These are phyloP conservation scores for Aythya fuligula DNA, from an alignment of 2,797 vertebrate species.

Conservation along the genomic window DNA sequence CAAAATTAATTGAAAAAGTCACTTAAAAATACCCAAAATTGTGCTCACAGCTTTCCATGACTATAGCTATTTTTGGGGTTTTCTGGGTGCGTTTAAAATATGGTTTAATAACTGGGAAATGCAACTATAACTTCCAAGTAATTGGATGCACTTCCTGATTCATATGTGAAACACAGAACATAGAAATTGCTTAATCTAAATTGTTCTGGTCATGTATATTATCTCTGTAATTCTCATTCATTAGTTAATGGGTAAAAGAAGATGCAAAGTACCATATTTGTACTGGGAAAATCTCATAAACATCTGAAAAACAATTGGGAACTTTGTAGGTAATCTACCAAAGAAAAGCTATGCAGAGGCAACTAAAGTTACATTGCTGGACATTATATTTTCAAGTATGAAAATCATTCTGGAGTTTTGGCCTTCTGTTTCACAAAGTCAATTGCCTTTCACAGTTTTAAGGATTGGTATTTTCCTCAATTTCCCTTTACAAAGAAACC, in stretches of 20 bases:
- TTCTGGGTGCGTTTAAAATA: not conserved
- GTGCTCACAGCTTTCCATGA: not conserved
- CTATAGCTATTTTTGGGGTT: not conserved
- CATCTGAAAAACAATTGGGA: not conserved
- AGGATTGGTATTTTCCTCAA: not conserved
- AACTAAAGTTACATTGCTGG: not conserved
- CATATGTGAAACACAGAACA: not conserved
- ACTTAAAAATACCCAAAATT: not conserved
- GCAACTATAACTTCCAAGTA: not conserved
- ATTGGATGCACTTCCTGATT: not conserved
- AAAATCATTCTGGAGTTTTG: not conserved
- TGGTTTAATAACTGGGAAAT: not conserved
- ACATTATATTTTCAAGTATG: not conserved
- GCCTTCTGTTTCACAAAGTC: not conserved
- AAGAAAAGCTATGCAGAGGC: not conserved
- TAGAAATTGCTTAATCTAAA: not conserved
- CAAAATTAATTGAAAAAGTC: not conserved
- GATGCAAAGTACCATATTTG: not conserved
- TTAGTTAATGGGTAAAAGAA: not conserved
- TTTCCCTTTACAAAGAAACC: not conserved
- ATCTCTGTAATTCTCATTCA: not conserved
- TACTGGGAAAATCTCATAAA: not conserved
- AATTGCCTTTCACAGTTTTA: not conserved
- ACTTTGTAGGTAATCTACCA: not conserved
- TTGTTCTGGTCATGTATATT: not conserved